phyloP scores from a whole-genome alignment of 2,113 vertebrate genomes.

The Engraulis encrasicolus region DNA sequence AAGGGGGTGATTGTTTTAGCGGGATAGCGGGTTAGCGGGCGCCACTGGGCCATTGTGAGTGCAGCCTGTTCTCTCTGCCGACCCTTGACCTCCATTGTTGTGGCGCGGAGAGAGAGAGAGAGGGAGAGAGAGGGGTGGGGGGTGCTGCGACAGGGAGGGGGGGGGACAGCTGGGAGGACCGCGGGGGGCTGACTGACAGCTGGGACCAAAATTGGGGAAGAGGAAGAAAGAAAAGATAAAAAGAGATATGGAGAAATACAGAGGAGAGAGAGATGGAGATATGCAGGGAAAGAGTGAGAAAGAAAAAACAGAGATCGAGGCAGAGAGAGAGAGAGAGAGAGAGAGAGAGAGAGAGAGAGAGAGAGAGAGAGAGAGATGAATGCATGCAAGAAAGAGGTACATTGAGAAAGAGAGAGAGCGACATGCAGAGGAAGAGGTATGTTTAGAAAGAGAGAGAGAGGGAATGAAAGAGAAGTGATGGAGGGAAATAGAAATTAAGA shows the following conservation, averaged over 20 bases:
- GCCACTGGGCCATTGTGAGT: conserved; percentile 80
- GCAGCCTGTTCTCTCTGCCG: conserved; percentile 85
- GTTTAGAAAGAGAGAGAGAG: conserved; percentile 46
- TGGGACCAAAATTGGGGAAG: conserved; percentile 69
- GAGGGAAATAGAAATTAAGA: too few relatives aligned
- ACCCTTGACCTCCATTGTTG: conserved; percentile 82
- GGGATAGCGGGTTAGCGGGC: too few relatives aligned
- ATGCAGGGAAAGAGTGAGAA: conserved; percentile 30
- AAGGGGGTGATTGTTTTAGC: conserved; percentile 77
- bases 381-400: conserved; percentile 42
- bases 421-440: too few relatives aligned
- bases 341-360: conserved; percentile 10
- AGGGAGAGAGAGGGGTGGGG: conserved; percentile 62
- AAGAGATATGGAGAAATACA: conserved; percentile 52
- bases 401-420: too few relatives aligned
- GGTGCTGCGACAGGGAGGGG: conserved; percentile 64
- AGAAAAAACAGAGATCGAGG: conserved; percentile 20
- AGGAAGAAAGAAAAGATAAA: conserved; percentile 41
- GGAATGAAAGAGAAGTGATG: conserved; percentile 41
- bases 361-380: neutral
- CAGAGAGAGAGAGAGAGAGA: conserved; percentile 44
- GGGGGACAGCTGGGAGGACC: conserved; percentile 60
- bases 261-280: conserved; percentile 51
- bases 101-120: conserved; percentile 66
- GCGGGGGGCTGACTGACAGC: conserved; percentile 77